Percentiles rank a stretch among this genome's conserved stretches.
phyloP scores from a whole-genome alignment of 2,797 vertebrate species.

The Phaenicophaeus curvirostris region DNA sequence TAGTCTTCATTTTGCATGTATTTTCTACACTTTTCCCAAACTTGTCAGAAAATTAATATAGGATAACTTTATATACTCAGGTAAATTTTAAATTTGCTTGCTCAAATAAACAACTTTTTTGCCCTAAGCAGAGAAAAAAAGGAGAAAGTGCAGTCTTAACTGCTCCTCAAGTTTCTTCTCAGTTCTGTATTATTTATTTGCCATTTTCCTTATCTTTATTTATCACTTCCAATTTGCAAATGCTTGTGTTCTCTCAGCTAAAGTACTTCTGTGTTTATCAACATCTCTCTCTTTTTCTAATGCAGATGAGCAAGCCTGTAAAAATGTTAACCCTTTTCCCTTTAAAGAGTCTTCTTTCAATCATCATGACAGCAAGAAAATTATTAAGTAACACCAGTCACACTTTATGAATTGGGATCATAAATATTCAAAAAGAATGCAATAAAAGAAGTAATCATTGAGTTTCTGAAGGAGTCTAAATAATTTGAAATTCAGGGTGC shows the following conservation, averaged over 20 bases:
- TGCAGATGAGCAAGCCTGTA: neutral
- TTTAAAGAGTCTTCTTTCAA: neutral
- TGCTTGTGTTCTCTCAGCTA: neutral
- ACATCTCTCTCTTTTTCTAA: neutral
- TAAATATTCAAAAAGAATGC: neutral
- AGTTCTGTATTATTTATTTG: neutral
- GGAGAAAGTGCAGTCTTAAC: neutral
- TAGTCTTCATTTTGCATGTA: neutral
- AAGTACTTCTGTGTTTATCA: neutral
- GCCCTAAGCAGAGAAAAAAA: neutral
- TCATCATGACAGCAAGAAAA: neutral
- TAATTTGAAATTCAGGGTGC: neutral
- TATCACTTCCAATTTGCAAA: neutral
- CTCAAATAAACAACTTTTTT: neutral
- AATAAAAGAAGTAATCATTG: neutral
- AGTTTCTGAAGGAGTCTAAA: neutral
- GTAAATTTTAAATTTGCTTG: neutral
- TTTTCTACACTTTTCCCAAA: neutral
- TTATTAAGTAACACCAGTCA: neutral
- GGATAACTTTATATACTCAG: neutral
- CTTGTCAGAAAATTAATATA: neutral
- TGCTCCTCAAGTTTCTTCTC: neutral
- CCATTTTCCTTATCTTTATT: neutral
- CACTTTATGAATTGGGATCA: neutral
- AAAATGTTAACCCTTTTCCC: neutral